Conservation (phyloP, 1,140 invertebrate genomes). For the Rhyacophila brunnea region DNA sequence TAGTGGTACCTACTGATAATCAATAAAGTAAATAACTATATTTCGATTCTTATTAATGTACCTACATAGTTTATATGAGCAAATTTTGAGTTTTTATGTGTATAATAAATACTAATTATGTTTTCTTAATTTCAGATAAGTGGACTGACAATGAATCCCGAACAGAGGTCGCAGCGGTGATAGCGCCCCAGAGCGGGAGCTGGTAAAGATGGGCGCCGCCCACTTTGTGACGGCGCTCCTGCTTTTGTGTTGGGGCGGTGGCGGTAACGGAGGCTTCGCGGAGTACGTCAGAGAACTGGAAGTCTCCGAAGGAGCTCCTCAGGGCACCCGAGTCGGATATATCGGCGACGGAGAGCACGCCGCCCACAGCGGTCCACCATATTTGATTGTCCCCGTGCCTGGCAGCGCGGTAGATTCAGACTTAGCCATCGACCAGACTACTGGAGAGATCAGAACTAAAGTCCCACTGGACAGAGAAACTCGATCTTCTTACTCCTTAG, state of each 20-base stretch:
- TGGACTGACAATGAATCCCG: constrained; percentile 22
- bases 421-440: constrained; percentile 80
- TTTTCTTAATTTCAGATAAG: constrained; percentile 19
- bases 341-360: constrained; percentile 74
- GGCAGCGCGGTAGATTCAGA: constrained; percentile 86
- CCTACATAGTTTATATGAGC: too few relatives aligned
- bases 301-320: constrained; percentile 79
- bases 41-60: too few relatives aligned
- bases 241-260: constrained; percentile 19
- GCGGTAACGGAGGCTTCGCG: constrained; percentile 37
- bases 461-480: constrained; percentile 86
- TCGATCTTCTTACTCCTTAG: constrained; percentile 80
- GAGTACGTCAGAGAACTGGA: constrained; percentile 80
- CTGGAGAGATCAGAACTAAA: constrained; percentile 87
- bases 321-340: constrained; percentile 84
- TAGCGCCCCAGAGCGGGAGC: constrained; percentile 13
- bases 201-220: constrained; percentile 13
- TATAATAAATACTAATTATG: neutral
- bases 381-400: constrained; percentile 84
- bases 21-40: too few relatives aligned
- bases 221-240: constrained; percentile 16
- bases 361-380: constrained; percentile 72
- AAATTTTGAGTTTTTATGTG: too few relatives aligned
- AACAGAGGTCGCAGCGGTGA: constrained; percentile 22
- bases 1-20: too few relatives aligned